Percentiles rank a stretch among this genome's conserved stretches.
Conservation (phyloP, 53 echinoderm and acorn worm species). For the Paracentrotus lividus region DNA sequence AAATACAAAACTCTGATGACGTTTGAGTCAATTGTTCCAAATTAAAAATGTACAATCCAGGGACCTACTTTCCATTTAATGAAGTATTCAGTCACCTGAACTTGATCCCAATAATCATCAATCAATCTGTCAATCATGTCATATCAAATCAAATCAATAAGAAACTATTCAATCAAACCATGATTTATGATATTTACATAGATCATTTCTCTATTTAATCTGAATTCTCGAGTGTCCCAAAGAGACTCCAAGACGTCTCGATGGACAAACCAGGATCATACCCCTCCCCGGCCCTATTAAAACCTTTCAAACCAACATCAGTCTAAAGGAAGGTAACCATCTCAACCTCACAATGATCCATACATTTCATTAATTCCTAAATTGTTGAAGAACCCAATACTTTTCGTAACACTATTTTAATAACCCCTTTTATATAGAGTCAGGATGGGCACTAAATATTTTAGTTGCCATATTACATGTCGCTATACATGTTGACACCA, state of each 20-base stretch:
- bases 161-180: conserved; percentile 60
- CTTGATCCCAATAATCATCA: conserved; percentile 40
- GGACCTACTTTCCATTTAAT: neutral
- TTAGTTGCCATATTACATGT: too few relatives aligned
- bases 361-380: neutral
- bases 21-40: neutral
- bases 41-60: neutral
- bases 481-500: too few relatives aligned
- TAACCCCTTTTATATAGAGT: too few relatives aligned
- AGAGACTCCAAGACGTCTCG: conserved; percentile 38
- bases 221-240: neutral
- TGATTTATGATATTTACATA: conserved; percentile 56
- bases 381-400: neutral
- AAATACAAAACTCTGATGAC: neutral
- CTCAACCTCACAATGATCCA: neutral
- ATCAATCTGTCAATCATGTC: conserved; percentile 41
- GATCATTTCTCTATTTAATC: conserved; percentile 52
- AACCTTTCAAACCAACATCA: neutral
- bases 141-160: conserved; percentile 40
- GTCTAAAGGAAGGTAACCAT: neutral
- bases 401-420: too few relatives aligned
- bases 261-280: neutral
- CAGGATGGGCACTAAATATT: too few relatives aligned
- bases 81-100: conserved; percentile 7
- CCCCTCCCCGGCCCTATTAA: neutral